Evolutionary conservation across 2,797 vertebrate genomes (phyloP).

Genomic region (Phrynocephalus vlangalii): DNA sequence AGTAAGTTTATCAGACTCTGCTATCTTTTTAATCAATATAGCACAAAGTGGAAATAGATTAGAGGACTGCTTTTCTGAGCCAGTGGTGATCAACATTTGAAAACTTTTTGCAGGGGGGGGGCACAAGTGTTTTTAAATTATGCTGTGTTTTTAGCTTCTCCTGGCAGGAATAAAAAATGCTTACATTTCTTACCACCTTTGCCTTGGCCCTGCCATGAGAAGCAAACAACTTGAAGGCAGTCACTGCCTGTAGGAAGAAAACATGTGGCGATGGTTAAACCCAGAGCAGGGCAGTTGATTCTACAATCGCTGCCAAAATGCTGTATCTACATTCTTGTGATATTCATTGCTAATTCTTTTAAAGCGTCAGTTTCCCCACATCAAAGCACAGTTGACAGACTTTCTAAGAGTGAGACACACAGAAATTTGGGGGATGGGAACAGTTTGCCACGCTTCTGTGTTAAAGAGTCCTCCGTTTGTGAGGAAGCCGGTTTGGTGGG

Average conservation of each 20-base stretch:
- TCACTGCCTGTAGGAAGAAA: conserved; percentile 66
- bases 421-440: neutral
- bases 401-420: neutral
- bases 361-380: conserved; percentile 9
- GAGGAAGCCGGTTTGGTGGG: neutral
- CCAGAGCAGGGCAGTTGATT: conserved; percentile 48
- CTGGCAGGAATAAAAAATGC: neutral
- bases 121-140: neutral
- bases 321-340: conserved; percentile 51
- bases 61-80: conserved; percentile 28
- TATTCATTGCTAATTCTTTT: conserved; percentile 16
- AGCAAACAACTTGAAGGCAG: conserved; percentile 57
- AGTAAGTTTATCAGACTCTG: neutral
- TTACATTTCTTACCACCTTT: conserved; percentile 39
- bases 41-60: conserved; percentile 20
- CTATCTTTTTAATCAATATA: neutral
- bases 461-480: neutral
- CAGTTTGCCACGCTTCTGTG: neutral
- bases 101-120: neutral
- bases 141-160: neutral
- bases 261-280: conserved; percentile 67
- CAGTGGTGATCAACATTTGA: conserved; percentile 18
- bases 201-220: conserved; percentile 43
- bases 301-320: conserved; percentile 29
- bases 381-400: conserved; percentile 20